Evolutionary conservation across 2,888 invertebrate species (phyloP), one percentile per base, ranked within the genome.

Genomic region (Epirrita christyi): DNA sequence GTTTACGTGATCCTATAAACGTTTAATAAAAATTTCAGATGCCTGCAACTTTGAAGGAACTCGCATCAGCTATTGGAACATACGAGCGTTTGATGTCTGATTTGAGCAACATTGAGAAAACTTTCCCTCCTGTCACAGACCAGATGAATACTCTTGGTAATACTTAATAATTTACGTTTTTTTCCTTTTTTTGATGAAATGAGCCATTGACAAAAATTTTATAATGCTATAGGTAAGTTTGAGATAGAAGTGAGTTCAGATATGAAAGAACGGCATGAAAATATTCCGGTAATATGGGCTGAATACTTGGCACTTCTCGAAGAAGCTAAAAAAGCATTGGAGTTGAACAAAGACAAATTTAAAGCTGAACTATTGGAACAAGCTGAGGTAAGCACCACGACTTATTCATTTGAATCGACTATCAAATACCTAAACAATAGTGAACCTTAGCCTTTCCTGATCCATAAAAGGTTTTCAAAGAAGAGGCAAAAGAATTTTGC

Each of bases 121-220:
- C 94, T 61, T 97, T 98, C 80, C 95, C 95, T 0, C 93, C 94
- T 5, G 95, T 98, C 59, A 86, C 94, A 47, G 96, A 97, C 51
- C 94, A 97, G 78, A 96, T 97, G 88, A 86, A 86, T 32, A 93
- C 95, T 14, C 81, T 97, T 53, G 94, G 94, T 81, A 79, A 65
- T 38, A n/a, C 11, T 28, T 11, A 5, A 11, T 6, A 1, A 37
- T 2, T n/a, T n/a, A n/a, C n/a, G n/a, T n/a, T n/a, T n/a, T n/a
- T n/a, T n/a, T n/a, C n/a, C n/a, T n/a, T n/a, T n/a, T n/a, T n/a
- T n/a, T n/a, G n/a, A n/a, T n/a, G n/a, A 7, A 32, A 32, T 9
- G 2, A 7, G 9, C 32, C 8, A 32, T 7, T 32, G 32, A 21
- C 4, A 3, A 4, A n/a, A 36, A 11, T 14, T 8, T 3, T 14